Evolutionary conservation across 2,113 vertebrate species (phyloP).

Genomic region (Zapornia atra): DNA sequence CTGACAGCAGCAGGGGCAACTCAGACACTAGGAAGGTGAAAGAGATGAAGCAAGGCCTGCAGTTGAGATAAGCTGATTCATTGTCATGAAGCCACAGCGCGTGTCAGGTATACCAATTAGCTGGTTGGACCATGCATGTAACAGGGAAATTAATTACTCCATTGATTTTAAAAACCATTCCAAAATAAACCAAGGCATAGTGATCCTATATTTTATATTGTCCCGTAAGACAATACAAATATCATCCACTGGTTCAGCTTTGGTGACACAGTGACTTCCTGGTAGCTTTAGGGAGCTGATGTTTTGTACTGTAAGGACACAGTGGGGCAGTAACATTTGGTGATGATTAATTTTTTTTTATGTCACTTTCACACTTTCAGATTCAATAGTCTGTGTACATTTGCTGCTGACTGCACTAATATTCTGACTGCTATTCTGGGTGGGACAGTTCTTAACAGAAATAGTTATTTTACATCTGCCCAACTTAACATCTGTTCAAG

Average conservation of each 20-base stretch:
- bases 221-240: not conserved
- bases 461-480: not conserved
- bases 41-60: not conserved
- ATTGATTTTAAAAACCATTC: constrained; percentile 16
- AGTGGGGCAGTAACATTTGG: not conserved
- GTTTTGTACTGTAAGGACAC: not conserved
- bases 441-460: not conserved
- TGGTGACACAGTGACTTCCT: not conserved
- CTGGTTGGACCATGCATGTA: not conserved
- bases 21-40: not conserved
- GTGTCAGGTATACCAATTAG: not conserved
- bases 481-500: not conserved
- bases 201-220: not conserved
- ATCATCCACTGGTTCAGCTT: constrained; percentile 42
- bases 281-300: constrained; percentile 1
- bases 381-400: not conserved
- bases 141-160: not conserved
- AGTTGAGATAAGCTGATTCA: not conserved
- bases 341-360: not conserved
- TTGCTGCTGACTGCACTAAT: not conserved
- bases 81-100: not conserved
- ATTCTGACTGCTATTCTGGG: not conserved
- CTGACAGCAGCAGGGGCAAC: not conserved
- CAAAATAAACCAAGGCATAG: not conserved
- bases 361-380: not conserved